phyloP scores from a whole-genome alignment of 2,888 invertebrate species.

The Andricus quercusramuli region DNA sequence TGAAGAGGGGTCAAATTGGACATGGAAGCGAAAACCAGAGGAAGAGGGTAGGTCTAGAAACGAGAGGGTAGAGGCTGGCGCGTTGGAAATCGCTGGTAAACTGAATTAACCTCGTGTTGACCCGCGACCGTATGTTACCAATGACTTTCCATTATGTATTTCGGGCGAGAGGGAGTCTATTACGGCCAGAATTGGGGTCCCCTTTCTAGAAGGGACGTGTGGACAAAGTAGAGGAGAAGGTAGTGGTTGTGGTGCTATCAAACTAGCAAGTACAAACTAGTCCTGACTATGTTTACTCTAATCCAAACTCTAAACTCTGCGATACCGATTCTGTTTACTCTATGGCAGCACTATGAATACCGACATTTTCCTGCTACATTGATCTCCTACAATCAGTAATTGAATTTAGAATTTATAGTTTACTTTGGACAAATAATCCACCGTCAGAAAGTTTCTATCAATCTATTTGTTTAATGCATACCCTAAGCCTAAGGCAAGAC shows the following conservation, averaged over 20 bases:
- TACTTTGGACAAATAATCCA: no score
- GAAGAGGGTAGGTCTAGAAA: slow-evolving; percentile 35
- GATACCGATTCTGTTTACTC: slow-evolving; percentile 37
- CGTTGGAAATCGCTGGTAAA: slow-evolving; percentile 68
- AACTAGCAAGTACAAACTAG: slow-evolving; percentile 34
- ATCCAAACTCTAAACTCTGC: slow-evolving; percentile 27
- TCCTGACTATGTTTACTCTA: slow-evolving; percentile 37
- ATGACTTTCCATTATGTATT: slow-evolving; percentile 70
- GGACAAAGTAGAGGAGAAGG: slow-evolving; percentile 26
- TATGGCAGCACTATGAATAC: slow-evolving; percentile 5
- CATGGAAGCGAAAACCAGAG: slow-evolving; percentile 41
- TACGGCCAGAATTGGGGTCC: slow-evolving; percentile 52
- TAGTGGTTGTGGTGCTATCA: slow-evolving; percentile 24
- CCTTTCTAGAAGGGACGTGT: slow-evolving; percentile 46
- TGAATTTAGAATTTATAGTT: background rate
- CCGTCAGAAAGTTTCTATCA: no score
- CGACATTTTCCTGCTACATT: background rate
- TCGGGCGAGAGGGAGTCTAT: slow-evolving; percentile 57
- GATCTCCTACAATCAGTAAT: background rate
- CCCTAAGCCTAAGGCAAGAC: no score
- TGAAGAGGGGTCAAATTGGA: slow-evolving; percentile 31
- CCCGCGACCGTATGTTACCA: slow-evolving; percentile 67
- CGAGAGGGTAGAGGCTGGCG: slow-evolving; percentile 51
- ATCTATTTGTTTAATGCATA: no score
- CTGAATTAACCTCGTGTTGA: slow-evolving; percentile 71